phyloP scores from a whole-genome alignment of 2,797 vertebrate species.

The Microctenopoma lineatum region DNA sequence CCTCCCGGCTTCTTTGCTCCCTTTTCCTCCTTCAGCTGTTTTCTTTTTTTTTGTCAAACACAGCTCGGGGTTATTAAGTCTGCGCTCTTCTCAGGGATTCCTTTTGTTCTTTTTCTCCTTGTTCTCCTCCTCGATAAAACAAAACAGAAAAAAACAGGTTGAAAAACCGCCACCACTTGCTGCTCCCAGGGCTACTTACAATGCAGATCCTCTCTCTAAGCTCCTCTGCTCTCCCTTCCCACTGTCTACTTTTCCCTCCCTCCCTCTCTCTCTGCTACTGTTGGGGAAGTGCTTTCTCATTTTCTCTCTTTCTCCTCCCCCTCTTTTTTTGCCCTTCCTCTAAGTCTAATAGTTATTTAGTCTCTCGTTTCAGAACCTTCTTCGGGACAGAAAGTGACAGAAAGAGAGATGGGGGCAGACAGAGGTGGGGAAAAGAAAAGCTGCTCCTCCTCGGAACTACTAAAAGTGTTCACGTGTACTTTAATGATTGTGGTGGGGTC shows the following conservation, averaged over 20 bases:
- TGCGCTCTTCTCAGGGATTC: constrained; percentile 27
- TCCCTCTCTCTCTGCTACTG: constrained; percentile 62
- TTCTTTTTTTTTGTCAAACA: constrained; percentile 5
- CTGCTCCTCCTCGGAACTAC: constrained; percentile 34
- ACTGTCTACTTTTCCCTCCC: constrained; percentile 63
- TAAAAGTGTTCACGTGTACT: constrained; percentile 8
- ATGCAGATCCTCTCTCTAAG: constrained; percentile 76
- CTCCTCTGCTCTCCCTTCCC: constrained; percentile 63
- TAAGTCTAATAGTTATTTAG: constrained; percentile 81
- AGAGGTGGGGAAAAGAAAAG: constrained; percentile 47
- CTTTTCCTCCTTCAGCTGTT: constrained; percentile 37
- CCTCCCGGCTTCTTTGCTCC: constrained; percentile 71
- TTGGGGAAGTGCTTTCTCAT: constrained; percentile 70
- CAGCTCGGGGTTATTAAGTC: constrained; percentile 33
- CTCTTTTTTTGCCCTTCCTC: constrained; percentile 60
- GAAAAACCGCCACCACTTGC: constrained; percentile 71
- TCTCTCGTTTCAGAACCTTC: constrained; percentile 84
- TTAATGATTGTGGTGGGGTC: background rate
- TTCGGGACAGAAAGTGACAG: constrained; percentile 55
- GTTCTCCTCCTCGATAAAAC: constrained; percentile 43
- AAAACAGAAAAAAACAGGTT: constrained; percentile 51
- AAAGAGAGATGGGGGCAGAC: constrained; percentile 40
- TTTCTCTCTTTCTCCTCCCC: constrained; percentile 71
- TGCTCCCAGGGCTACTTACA: constrained; percentile 77
- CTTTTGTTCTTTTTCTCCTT: constrained; percentile 30